Conservation (phyloP, 2,888 invertebrate genomes). For the Cyclophora punctaria region DNA sequence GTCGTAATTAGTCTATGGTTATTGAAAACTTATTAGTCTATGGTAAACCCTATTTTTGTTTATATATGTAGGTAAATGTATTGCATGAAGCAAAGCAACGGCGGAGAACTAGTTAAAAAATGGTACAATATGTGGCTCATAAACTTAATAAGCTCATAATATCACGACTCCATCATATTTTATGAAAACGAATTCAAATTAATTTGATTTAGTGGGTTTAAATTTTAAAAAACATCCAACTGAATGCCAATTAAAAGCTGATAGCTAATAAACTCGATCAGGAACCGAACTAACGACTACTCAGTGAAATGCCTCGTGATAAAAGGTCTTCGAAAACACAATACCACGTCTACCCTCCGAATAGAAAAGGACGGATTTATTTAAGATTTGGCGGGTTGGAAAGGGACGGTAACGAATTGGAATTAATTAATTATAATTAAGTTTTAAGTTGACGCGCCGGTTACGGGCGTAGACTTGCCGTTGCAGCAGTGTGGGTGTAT, state of each 20-base stretch:
- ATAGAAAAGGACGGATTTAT: conserved; percentile 52
- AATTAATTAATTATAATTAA: conserved; percentile 90
- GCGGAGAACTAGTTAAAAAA: too few relatives aligned
- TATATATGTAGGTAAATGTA: too few relatives aligned
- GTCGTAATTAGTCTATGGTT: too few relatives aligned
- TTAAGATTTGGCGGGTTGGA: conserved; percentile 60
- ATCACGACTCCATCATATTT: neutral
- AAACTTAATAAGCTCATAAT: too few relatives aligned
- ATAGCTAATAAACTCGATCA: conserved; percentile 68
- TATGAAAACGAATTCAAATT: conserved; percentile 15
- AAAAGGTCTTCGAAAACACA: conserved; percentile 74
- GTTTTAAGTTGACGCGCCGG: conserved; percentile 83
- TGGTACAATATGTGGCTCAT: too few relatives aligned
- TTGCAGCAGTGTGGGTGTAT: conserved; percentile 51
- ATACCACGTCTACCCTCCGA: conserved; percentile 64
- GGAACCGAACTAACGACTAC: conserved; percentile 62
- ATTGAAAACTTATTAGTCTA: too few relatives aligned
- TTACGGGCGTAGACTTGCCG: conserved; percentile 69
- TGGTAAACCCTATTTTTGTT: too few relatives aligned
- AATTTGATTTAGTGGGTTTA: conserved; percentile 19
- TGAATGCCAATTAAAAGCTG: conserved; percentile 65
- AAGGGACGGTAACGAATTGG: conserved; percentile 75
- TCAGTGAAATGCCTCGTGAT: conserved; percentile 67
- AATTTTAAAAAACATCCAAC: conserved; percentile 32
- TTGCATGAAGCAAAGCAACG: too few relatives aligned